These are phyloP conservation scores for Odontomyia ornata DNA, from an alignment of 2,888 invertebrate species.

Conservation along the genomic window DNA sequence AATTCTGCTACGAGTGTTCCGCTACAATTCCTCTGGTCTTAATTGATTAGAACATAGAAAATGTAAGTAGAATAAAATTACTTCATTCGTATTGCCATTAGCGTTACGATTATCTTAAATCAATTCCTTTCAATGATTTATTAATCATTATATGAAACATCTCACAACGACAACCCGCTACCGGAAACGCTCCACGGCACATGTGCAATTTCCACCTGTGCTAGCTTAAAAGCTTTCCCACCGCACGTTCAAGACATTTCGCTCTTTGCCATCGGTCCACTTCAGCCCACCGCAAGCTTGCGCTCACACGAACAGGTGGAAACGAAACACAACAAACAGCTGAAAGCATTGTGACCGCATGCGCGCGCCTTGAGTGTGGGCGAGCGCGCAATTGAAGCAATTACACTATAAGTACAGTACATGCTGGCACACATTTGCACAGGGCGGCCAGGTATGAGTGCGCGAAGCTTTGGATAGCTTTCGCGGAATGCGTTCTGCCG, in stretches of 20 bases:
- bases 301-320: neutral
- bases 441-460: constrained; percentile 35
- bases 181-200: neutral
- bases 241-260: neutral
- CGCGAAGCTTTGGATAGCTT: constrained; percentile 27
- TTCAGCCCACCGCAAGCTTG: neutral
- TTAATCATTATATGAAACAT: too few relatives aligned
- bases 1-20: too few relatives aligned
- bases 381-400: constrained; percentile 35
- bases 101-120: too few relatives aligned
- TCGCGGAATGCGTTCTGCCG: constrained; percentile 25
- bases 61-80: too few relatives aligned
- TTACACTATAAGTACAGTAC: constrained; percentile 20
- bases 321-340: constrained; percentile 36
- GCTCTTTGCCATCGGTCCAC: constrained; percentile 5
- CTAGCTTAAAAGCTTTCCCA: constrained; percentile 9
- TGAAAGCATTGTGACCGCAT: constrained; percentile 18
- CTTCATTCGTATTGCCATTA: too few relatives aligned
- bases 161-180: too few relatives aligned
- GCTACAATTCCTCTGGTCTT: too few relatives aligned
- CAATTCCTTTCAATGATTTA: too few relatives aligned
- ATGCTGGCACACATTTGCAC: constrained; percentile 6
- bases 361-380: constrained; percentile 32
- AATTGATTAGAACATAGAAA: too few relatives aligned
- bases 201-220: constrained; percentile 25